Percentiles rank a stretch among this genome's conserved stretches.
phyloP scores from a whole-genome alignment of 2,113 vertebrate species.

The Pantherophis guttatus region DNA sequence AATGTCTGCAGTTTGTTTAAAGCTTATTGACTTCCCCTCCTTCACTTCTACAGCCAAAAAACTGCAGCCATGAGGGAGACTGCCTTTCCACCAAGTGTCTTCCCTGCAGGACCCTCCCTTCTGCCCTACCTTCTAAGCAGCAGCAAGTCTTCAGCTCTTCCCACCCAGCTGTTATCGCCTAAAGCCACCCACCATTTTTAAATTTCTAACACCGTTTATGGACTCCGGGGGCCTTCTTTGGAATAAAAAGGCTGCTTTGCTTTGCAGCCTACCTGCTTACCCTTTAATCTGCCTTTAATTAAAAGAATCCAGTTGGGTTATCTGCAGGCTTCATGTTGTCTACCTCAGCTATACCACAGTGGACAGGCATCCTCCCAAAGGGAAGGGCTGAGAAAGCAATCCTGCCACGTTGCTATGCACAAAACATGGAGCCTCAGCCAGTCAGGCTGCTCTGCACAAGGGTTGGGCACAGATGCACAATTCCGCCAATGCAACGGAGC shows the following conservation, averaged over 20 bases:
- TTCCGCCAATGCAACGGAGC: background rate
- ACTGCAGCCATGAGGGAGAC: background rate
- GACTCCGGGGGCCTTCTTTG: background rate
- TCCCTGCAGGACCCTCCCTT: background rate
- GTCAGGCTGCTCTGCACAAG: background rate
- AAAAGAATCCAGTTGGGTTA: background rate
- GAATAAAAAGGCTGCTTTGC: background rate
- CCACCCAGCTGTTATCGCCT: background rate
- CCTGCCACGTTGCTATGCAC: background rate
- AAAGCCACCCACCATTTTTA: background rate
- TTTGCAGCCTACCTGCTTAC: background rate
- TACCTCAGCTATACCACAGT: background rate
- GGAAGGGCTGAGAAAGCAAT: fast-evolving
- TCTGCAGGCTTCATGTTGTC: background rate
- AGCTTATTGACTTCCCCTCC: background rate
- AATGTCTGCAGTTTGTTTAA: background rate
- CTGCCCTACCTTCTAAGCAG: background rate
- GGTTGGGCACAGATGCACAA: constrained; percentile 28
- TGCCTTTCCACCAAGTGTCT: background rate
- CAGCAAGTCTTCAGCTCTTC: background rate
- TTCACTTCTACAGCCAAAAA: background rate
- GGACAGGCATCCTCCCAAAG: background rate
- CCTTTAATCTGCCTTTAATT: background rate
- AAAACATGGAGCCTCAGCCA: background rate
- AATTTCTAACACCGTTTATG: background rate